Evolutionary conservation across 2,888 invertebrate species (phyloP).

Genomic region (Leptothorax acervorum): DNA sequence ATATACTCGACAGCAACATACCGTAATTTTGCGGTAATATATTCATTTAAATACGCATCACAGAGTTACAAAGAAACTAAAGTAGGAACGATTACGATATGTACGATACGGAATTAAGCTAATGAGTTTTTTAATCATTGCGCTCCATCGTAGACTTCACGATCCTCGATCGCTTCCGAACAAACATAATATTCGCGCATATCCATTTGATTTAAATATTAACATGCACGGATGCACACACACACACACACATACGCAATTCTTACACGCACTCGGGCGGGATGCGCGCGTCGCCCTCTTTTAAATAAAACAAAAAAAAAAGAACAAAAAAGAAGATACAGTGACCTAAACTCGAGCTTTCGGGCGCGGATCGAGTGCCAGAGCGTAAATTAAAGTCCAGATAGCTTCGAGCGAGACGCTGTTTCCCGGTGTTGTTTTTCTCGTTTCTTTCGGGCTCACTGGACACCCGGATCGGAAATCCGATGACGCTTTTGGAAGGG

Average conservation of each 20-base stretch:
- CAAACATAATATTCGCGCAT: conserved; percentile 26
- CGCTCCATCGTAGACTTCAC: conserved; percentile 39
- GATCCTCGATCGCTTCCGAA: conserved; percentile 30
- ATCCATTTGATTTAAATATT: conserved; percentile 30
- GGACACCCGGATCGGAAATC: conserved; percentile 8
- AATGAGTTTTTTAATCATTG: conserved; percentile 30
- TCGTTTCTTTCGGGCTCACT: conserved; percentile 5
- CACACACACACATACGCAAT: neutral
- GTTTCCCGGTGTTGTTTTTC: conserved; percentile 5
- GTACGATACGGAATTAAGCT: conserved; percentile 10
- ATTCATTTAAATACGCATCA: conserved; percentile 25
- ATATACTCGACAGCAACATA: neutral
- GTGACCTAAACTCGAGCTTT: conserved; percentile 28
- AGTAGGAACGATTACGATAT: conserved; percentile 9
- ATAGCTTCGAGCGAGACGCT: neutral
- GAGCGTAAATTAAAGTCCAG: conserved; percentile 41
- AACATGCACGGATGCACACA: conserved; percentile 11
- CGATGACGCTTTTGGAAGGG: conserved; percentile 25
- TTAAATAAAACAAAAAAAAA: conserved; percentile 6
- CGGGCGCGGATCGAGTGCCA: conserved; percentile 26
- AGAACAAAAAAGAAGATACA: neutral
- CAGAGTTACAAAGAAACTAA: neutral
- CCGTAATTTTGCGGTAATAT: neutral
- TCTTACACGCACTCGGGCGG: neutral
- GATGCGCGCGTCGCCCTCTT: neutral